Evolutionary conservation across 2,113 vertebrate species (phyloP), one percentile per base, ranked within the genome.

Genomic region (Euleptes europaea): DNA sequence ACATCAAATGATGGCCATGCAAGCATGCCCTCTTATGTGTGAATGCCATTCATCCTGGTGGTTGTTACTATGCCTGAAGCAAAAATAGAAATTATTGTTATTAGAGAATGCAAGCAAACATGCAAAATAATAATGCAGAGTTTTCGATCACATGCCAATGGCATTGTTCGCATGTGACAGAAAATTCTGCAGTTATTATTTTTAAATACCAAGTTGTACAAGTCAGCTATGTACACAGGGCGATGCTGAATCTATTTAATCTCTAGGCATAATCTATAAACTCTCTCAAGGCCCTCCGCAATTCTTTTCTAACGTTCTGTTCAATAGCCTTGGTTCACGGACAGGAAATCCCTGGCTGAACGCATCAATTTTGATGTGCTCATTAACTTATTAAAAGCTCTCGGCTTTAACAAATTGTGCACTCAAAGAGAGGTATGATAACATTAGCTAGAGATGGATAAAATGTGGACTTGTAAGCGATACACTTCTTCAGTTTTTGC

Each of bases 381-480:
- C 38, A 7, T 84, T 84, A 84, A 80, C 76, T 84, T 70, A 84
- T 84, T 88, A 88, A 85, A 69, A 69, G 86, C 77, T 88, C 38
- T 80, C 23, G n/a, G 54, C 76, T 80, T 88, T 75, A 84, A 88
- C 75, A 87, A 67, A 87, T 74, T 74, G 76, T 57, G 35, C 57
- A 69, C 78, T 87, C 75, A 84, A 63, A 65, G 75, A 74, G 75
- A 79, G 86, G 66, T 44, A 66, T 74, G 63, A 88, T 84, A 74
- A 21, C 28, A 35, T 10, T 23, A 70, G 82, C n/a, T 57, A n/a
- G 60, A 74, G 76, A 42, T 33, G 57, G 31, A 38, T 73, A 23
- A 57, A 28, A 78, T 57, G 60, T 51, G 31, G 28, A 60, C 35
- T 65, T 66, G 35, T 33, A 44, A 80, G 60, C 76, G 57, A n/a